Evolutionary conservation across 2,888 invertebrate species (phyloP).

Genomic region (Oegoconia quadripuncta): DNA sequence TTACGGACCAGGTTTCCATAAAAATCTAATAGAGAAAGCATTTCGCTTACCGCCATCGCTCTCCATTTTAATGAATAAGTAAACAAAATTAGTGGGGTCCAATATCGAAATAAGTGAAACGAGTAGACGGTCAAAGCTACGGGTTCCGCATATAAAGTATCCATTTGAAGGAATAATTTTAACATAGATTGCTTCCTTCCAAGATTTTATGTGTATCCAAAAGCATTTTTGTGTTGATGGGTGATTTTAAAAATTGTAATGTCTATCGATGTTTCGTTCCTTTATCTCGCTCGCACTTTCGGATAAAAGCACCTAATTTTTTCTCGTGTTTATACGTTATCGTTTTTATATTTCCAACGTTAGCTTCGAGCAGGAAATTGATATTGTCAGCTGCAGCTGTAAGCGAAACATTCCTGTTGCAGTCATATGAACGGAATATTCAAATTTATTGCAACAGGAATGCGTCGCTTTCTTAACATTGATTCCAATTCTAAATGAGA

Average conservation of each 20-base stretch:
- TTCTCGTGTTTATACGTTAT: too few relatives aligned
- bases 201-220: slow-evolving; percentile 43
- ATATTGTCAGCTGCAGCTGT: too few relatives aligned
- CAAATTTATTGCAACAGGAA: too few relatives aligned
- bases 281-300: too few relatives aligned
- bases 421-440: too few relatives aligned
- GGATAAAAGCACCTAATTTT: too few relatives aligned
- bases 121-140: slow-evolving; percentile 59
- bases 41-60: slow-evolving; percentile 53
- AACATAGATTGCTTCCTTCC: slow-evolving; percentile 37
- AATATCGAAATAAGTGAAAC: slow-evolving; percentile 71
- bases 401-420: too few relatives aligned
- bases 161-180: slow-evolving; percentile 55
- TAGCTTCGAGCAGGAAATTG: too few relatives aligned
- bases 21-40: slow-evolving; percentile 64
- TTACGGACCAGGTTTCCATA: slow-evolving; percentile 57
- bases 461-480: too few relatives aligned
- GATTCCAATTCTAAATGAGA: too few relatives aligned
- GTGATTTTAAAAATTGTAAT: background rate
- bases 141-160: slow-evolving; percentile 62
- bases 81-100: slow-evolving; percentile 73
- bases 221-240: slow-evolving; percentile 28
- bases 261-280: background rate
- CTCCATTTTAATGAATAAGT: slow-evolving; percentile 75
- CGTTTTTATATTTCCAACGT: too few relatives aligned